Evolutionary conservation across 2,888 invertebrate genomes (phyloP), one percentile per base, ranked within the genome.

Genomic region (Sclerodermus sp.): DNA sequence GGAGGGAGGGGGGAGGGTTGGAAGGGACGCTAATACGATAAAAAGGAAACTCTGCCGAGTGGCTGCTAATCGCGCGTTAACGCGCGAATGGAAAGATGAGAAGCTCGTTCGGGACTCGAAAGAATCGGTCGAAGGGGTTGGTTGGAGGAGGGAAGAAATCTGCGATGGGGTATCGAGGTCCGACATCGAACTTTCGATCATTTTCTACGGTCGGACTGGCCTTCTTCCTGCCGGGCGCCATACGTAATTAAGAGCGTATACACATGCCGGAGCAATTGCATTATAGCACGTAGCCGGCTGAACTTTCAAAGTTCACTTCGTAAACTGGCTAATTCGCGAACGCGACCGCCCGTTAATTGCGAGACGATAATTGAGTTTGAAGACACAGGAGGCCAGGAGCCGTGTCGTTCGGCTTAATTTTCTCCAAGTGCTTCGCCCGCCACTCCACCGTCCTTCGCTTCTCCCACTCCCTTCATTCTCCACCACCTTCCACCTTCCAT

Each of bases 331-430:
- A 65, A 66, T 66, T 66, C 58, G 52, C 51, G 58, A 53, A 55
- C 46, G 40, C 53, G 51, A 57, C 55, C 57, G 41, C 49, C 52
- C 49, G 49, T 58, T 66, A 66, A 66, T 66, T 66, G 59, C 58
- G 46, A 59, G 57, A 62, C 59, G 58, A 62, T 65, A 67, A 67
- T 67, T 59, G 61, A 62, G 57, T 67, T 67, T 54, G 46, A 60
- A 56, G 55, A 50, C 48, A 38, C 43, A 46, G 41, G 43, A 42
- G 16, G 39, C 42, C 45, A 17, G 32, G 42, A 32, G 40, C 46
- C 53, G 50, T 52, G 48, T 49, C 51, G 41, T 49, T 42, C 45
- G 42, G 47, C 18, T 51, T 59, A 51, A 62, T 62, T 59, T 62
- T 56, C 52, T 34, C 36, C 8, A 29, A 31, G 13, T 29, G 36